Evolutionary conservation across 2,113 vertebrate genomes (phyloP).

Genomic region (Junco hyemalis): DNA sequence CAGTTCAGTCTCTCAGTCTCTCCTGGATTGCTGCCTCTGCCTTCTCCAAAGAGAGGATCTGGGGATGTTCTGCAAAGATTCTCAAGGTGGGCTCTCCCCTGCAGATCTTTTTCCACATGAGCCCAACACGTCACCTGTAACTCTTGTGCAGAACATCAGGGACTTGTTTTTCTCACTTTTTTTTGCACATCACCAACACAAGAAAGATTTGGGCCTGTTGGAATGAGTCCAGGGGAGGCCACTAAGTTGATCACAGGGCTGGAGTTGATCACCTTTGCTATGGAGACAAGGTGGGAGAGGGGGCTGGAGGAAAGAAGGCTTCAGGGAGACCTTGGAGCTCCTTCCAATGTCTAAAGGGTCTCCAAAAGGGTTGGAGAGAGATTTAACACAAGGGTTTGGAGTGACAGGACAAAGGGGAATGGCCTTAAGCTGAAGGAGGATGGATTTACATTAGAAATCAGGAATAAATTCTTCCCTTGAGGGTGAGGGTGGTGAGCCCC

Average conservation of each 20-base stretch:
- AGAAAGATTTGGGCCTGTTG: background rate
- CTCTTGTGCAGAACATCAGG: background rate
- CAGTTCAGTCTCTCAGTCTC: background rate
- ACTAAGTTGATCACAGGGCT: background rate
- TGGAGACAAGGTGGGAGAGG: background rate
- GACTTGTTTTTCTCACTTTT: rapidly evolving
- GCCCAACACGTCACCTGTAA: background rate
- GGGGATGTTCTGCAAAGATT: background rate
- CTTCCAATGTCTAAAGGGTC: background rate
- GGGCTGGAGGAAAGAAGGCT: background rate
- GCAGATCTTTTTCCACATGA: background rate
- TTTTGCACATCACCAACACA: background rate
- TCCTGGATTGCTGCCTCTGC: background rate
- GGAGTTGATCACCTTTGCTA: background rate
- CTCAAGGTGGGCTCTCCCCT: background rate
- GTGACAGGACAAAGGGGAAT: background rate
- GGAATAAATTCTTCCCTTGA: background rate
- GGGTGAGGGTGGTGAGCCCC: background rate
- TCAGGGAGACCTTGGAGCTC: background rate
- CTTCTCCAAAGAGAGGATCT: background rate
- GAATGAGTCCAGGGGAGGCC: rapidly evolving
- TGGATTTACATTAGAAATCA: background rate
- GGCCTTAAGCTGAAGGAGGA: background rate
- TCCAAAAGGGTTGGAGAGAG: background rate
- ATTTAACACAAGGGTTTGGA: background rate